Evolutionary conservation across 2,797 vertebrate genomes (phyloP).

Genomic region (Rhinella marina): DNA sequence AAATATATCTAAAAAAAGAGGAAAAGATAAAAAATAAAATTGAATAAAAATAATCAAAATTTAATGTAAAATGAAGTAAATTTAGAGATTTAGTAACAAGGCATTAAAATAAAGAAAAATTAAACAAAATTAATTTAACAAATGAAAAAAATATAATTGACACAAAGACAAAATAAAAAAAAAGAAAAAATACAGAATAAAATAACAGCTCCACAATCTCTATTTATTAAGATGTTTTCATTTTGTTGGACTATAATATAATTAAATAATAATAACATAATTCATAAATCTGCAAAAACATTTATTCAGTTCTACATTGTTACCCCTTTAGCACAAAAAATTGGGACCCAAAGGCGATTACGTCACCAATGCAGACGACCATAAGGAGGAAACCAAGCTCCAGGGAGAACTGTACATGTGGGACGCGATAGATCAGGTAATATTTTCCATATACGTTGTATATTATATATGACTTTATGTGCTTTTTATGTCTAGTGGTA

Average conservation of each 20-base stretch:
- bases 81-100: too few relatives aligned
- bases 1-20: too few relatives aligned
- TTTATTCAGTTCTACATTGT: background rate
- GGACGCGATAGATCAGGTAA: conserved; percentile 95
- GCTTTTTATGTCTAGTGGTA: background rate
- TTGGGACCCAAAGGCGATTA: conserved; percentile 80
- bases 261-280: background rate
- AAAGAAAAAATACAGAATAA: too few relatives aligned
- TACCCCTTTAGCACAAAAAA: conserved; percentile 88
- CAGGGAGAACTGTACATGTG: conserved; percentile 94
- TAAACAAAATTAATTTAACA: too few relatives aligned
- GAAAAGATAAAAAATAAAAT: too few relatives aligned
- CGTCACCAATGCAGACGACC: conserved; percentile 79
- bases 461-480: background rate
- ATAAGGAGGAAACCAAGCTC: conserved; percentile 82
- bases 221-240: background rate
- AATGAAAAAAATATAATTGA: too few relatives aligned
- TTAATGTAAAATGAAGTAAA: too few relatives aligned
- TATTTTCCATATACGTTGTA: background rate
- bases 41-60: too few relatives aligned
- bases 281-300: background rate
- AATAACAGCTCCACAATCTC: too few relatives aligned
- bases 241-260: background rate
- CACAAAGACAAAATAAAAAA: too few relatives aligned
- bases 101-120: too few relatives aligned